These are phyloP conservation scores for Bombylius major DNA, from an alignment of 2,888 invertebrate species.

Conservation along the genomic window DNA sequence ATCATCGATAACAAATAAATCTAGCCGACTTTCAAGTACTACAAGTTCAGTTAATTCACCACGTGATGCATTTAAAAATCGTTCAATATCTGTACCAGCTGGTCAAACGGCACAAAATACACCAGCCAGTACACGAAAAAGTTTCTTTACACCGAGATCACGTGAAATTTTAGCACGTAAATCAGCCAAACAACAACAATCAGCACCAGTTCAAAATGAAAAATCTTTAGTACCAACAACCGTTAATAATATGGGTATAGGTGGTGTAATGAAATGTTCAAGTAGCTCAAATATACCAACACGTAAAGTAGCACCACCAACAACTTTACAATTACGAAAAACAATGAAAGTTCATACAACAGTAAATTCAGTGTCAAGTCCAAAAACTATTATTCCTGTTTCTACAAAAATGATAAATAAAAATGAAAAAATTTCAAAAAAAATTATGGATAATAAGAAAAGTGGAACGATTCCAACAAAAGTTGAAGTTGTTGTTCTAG, in stretches of 20 bases:
- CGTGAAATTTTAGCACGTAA: constrained; percentile 34
- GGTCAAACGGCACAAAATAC: constrained; percentile 13
- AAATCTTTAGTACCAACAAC: neutral
- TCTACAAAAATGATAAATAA: neutral
- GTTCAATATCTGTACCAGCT: constrained; percentile 33
- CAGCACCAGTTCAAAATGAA: too few species aligned
- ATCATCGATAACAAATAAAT: constrained; percentile 33
- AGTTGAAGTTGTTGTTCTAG: constrained; percentile 25
- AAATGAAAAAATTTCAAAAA: neutral
- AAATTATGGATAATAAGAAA: neutral
- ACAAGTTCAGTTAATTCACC: constrained; percentile 31
- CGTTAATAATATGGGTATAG: neutral
- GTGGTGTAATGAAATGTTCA: constrained; percentile 11
- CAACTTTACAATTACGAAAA: constrained; percentile 14
- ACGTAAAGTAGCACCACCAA: constrained; percentile 22
- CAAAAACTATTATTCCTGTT: constrained; percentile 4
- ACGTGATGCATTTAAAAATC: constrained; percentile 31
- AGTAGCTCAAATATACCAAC: constrained; percentile 31
- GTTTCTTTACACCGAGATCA: constrained; percentile 35
- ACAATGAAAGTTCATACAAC: constrained; percentile 9
- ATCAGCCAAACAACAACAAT: constrained; percentile 18
- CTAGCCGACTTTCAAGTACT: constrained; percentile 30
- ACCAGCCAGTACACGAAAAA: constrained; percentile 23
- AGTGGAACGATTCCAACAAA: neutral
- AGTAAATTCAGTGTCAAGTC: constrained; percentile 4